Evolutionary conservation across 1,140 invertebrate species (phyloP), one percentile per base, ranked within the genome.

Genomic region (Fopius arisanus): DNA sequence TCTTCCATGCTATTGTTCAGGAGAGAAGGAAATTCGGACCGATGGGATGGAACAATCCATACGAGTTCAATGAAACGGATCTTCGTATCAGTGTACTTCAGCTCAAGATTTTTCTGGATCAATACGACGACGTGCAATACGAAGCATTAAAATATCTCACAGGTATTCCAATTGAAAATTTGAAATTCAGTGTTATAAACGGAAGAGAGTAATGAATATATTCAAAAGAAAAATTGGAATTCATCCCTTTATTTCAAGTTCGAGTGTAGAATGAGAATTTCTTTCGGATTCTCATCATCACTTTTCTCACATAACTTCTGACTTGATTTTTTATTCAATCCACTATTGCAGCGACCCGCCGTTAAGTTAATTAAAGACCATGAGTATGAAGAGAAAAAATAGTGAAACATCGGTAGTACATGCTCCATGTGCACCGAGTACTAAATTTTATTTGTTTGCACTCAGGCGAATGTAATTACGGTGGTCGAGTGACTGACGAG

Each of bases 51-150:
- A 98, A 98, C 85, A 97, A 96, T 79, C 92, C 94, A 0, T 99
- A 98, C 82, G 96, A 97, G 84, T 98, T 98, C 86, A 98, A 98
- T 83, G 96, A 98, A 84, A 97, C 96, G 0, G 97, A 98, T 89
- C 88, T 99, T 10, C 90, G 94, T 76, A 98, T 98, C 76, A 93
- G 93, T 81, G 93, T 95, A 43, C 91, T 94, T 69, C 96, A 98
- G 86, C 87, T 98, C 7, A 91, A 94, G 78, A 96, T 97, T 87
- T 97, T 97, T 85, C 91, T 97, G 54, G 96, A 97, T 83, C 95
- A 97, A 79, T 95, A 95, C 83, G 91, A 92, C 88, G 92, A 95
- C 62, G 92, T 98, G 1, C 96, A 97, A 81, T 97, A 94, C 82
- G 94, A 95, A 69, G 97, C 97, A 0, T 84, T 99, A 14, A 90